phyloP scores from a whole-genome alignment of 64 coral and sea anemone genomes.

The Acropora tenuis region DNA sequence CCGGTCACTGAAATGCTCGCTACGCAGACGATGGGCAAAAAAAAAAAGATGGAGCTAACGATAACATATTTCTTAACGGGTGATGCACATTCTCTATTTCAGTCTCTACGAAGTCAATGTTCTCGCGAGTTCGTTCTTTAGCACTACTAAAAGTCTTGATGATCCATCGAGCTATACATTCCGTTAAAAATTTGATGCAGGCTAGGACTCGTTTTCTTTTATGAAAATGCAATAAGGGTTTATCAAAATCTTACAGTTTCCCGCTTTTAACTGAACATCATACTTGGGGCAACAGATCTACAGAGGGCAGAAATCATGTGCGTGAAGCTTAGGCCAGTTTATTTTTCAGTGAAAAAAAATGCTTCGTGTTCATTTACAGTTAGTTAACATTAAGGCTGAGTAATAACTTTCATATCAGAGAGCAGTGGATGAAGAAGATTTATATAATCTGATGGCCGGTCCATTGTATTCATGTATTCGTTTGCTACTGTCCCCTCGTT shows the following conservation, averaged over 20 bases:
- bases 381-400: background rate
- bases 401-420: constrained; percentile 6
- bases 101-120: too few species aligned
- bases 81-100: too few species aligned
- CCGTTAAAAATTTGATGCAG: too few species aligned
- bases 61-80: too few species aligned
- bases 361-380: background rate
- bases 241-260: background rate
- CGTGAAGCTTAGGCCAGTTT: background rate
- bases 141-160: too few species aligned
- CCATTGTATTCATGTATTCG: background rate
- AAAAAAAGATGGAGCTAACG: too few species aligned
- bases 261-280: background rate
- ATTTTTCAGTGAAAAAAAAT: background rate
- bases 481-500: constrained; percentile 27
- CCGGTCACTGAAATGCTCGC: too few species aligned
- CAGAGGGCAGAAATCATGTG: background rate
- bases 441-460: background rate
- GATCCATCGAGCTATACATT: too few species aligned
- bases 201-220: too few species aligned
- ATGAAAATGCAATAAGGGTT: too few species aligned
- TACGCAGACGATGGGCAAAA: too few species aligned
- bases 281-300: background rate
- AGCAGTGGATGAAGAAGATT: constrained; percentile 1
- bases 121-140: too few species aligned